phyloP scores from a whole-genome alignment of 1,140 invertebrate species.

The Diabrotica virgifera region DNA sequence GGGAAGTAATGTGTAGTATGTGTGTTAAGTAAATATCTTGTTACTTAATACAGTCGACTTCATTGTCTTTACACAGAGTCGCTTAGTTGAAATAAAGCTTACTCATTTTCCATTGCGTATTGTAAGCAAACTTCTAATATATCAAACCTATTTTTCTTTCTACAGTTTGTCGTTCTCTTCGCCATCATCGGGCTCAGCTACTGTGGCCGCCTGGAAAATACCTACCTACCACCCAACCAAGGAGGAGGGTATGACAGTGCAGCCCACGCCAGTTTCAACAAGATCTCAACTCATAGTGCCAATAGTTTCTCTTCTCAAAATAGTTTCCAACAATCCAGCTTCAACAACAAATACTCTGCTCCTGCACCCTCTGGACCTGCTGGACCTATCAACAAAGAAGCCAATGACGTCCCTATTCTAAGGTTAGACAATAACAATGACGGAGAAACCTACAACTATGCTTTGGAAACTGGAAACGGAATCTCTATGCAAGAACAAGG shows the following conservation, averaged over 20 bases:
- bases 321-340: too few relatives aligned
- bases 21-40: too few relatives aligned
- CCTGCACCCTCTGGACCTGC: conserved; percentile 30
- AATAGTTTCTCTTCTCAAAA: too few relatives aligned
- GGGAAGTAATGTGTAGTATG: too few relatives aligned
- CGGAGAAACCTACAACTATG: conserved; percentile 50
- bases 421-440: conserved; percentile 29
- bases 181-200: conserved; percentile 26
- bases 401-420: conserved; percentile 49
- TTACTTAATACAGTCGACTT: too few relatives aligned
- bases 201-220: conserved; percentile 55
- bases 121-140: background rate
- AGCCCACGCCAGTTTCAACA: background rate
- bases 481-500: conserved; percentile 57
- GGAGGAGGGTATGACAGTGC: conserved; percentile 8
- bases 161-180: conserved; percentile 22
- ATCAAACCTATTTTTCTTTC: background rate
- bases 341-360: background rate
- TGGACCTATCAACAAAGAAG: conserved; percentile 4
- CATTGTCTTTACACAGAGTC: too few relatives aligned
- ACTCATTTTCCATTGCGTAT: background rate
- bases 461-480: conserved; percentile 59
- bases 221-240: conserved; percentile 57
- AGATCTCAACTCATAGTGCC: too few relatives aligned
- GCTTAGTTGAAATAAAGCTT: too few relatives aligned